Conservation (phyloP, 2,113 vertebrate species). For the Catharus fuscescens region DNA sequence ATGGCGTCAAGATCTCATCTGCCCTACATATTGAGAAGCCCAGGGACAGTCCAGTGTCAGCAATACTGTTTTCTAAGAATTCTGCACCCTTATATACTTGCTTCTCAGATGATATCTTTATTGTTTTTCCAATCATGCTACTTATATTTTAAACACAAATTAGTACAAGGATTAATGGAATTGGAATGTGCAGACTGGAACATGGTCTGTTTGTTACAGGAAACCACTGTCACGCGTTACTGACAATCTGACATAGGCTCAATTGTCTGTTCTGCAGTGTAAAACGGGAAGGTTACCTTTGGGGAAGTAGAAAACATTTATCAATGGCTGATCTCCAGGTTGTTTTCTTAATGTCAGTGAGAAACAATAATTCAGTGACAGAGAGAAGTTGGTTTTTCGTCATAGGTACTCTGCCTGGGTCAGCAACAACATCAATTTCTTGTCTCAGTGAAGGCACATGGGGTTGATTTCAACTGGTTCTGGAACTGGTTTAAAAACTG, state of each 20-base stretch:
- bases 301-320: constrained; percentile 32
- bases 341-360: not conserved
- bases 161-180: constrained; percentile 17
- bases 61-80: constrained; percentile 18
- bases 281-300: not conserved
- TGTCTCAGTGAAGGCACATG: not conserved
- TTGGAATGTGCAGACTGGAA: constrained; percentile 26
- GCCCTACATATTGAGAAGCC: not conserved
- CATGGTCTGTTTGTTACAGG: constrained; percentile 38
- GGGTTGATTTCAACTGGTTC: not conserved
- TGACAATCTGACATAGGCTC: constrained; percentile 32
- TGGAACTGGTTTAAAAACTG: not conserved
- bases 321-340: constrained; percentile 32
- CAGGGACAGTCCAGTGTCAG: not conserved
- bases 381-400: not conserved
- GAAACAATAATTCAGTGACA: constrained; percentile 1
- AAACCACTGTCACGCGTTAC: constrained; percentile 41
- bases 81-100: not conserved
- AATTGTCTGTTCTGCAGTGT: not conserved
- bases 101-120: not conserved
- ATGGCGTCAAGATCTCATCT: not conserved
- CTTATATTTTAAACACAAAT: not conserved
- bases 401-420: not conserved
- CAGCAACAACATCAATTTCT: not conserved
- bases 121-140: not conserved